Evolutionary conservation across 2,888 invertebrate genomes (phyloP).

Genomic region (Lasioglossum marginatum): DNA sequence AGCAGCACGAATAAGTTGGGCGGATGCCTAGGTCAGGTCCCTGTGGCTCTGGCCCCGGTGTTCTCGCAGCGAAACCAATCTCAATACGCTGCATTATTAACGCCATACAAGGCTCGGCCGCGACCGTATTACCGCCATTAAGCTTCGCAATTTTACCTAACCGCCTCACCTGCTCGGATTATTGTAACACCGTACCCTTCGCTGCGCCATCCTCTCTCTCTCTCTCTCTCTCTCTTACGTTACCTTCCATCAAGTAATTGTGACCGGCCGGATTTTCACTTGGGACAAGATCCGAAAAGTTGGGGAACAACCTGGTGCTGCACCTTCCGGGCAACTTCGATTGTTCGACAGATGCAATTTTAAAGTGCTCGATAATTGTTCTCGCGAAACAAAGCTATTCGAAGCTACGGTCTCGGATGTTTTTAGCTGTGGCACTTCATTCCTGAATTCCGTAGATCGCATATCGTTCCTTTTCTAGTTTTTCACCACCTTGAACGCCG

Average conservation of each 20-base stretch:
- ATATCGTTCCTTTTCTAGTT: neutral
- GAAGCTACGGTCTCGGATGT: neutral
- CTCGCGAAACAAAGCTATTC: neutral
- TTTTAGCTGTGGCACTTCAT: neutral
- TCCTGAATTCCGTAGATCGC: neutral
- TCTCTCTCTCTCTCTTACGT: neutral
- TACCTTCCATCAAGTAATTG: slow-evolving; percentile 4
- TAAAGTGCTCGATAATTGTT: slow-evolving; percentile 16
- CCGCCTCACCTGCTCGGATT: slow-evolving; percentile 50
- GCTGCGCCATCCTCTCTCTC: neutral
- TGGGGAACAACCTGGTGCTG: neutral
- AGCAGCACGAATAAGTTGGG: slow-evolving; percentile 73
- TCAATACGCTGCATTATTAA: slow-evolving; percentile 82
- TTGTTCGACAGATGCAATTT: slow-evolving; percentile 21
- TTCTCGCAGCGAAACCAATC: slow-evolving; percentile 77
- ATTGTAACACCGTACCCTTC: slow-evolving; percentile 50
- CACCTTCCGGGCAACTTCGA: slow-evolving; percentile 13
- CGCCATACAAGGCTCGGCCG: slow-evolving; percentile 74
- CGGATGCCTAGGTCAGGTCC: slow-evolving; percentile 79
- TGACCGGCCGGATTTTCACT: slow-evolving; percentile 33
- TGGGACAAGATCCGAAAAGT: slow-evolving; percentile 29
- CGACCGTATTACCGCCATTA: slow-evolving; percentile 76
- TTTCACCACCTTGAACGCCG: neutral
- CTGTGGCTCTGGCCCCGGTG: slow-evolving; percentile 70
- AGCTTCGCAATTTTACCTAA: slow-evolving; percentile 74